A percentile compares a stretch with the other conserved stretches of the same genome.
Conservation (phyloP, 1,140 invertebrate species). For the Hycleus cichorii region DNA sequence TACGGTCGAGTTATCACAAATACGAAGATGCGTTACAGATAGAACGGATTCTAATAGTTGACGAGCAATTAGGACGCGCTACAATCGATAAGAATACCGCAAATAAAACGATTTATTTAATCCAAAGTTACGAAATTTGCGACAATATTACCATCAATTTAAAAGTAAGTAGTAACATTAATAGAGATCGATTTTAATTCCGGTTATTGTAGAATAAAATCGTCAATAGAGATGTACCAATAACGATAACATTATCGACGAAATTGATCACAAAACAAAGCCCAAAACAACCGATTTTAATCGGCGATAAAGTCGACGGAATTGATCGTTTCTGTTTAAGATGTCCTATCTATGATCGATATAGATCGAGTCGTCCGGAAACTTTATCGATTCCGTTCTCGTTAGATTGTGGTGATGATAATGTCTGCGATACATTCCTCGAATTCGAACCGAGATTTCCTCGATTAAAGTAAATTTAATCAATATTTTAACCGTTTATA, state of each 20-base stretch:
- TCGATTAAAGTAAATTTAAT: slow-evolving; percentile 4
- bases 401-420: slow-evolving; percentile 38
- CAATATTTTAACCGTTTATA: no score
- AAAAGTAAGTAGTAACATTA: neutral
- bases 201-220: no score
- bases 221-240: slow-evolving; percentile 1
- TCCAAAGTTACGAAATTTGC: neutral
- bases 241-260: slow-evolving; percentile 8
- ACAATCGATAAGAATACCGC: slow-evolving; percentile 9
- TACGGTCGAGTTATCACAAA: slow-evolving; percentile 1
- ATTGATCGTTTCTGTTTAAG: slow-evolving; percentile 3
- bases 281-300: neutral
- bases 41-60: slow-evolving; percentile 25
- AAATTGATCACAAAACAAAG: neutral
- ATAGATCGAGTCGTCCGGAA: slow-evolving; percentile 21
- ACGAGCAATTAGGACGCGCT: slow-evolving; percentile 30
- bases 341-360: neutral
- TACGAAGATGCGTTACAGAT: slow-evolving; percentile 18
- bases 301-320: neutral
- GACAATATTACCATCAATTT: slow-evolving; percentile 2
- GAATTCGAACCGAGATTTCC: slow-evolving; percentile 20
- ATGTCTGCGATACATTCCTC: slow-evolving; percentile 37
- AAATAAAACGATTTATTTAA: neutral
- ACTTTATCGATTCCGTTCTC: slow-evolving; percentile 33
- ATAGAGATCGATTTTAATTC: no score